A percentile compares a stretch with the other conserved stretches of the same genome.
These are phyloP conservation scores for Sitta europaea DNA, from an alignment of 2,113 vertebrate genomes.

Conservation along the genomic window DNA sequence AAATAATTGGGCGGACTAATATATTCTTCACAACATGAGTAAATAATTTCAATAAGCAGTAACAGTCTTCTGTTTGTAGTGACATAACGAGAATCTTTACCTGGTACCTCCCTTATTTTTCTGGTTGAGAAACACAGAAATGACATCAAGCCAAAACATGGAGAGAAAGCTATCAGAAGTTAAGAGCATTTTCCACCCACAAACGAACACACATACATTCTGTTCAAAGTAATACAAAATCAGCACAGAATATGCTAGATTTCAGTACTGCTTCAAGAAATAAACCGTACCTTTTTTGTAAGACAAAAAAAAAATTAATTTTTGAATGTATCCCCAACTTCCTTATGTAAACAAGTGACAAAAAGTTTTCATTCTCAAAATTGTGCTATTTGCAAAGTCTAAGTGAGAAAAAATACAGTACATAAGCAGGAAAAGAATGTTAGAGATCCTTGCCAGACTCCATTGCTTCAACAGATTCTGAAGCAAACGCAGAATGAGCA, in stretches of 20 bases:
- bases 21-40: neutral
- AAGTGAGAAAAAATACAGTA: neutral
- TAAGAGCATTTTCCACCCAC: neutral
- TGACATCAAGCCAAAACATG: neutral
- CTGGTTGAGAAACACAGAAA: neutral
- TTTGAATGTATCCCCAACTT: neutral
- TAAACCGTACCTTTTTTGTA: neutral
- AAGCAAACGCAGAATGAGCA: neutral
- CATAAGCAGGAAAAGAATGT: neutral
- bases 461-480: neutral
- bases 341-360: neutral
- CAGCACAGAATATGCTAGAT: neutral
- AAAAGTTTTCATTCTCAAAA: neutral
- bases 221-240: neutral
- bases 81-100: neutral
- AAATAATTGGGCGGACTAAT: neutral
- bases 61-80: neutral
- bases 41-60: neutral
- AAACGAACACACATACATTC: neutral
- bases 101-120: neutral
- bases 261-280: neutral
- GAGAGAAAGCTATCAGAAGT: neutral
- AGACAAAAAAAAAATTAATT: neutral
- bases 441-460: neutral
- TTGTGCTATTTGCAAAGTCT: neutral